Percentiles rank a stretch among this genome's conserved stretches.
phyloP scores from a whole-genome alignment of 2,113 vertebrate species.

The Eretmochelys imbricata region DNA sequence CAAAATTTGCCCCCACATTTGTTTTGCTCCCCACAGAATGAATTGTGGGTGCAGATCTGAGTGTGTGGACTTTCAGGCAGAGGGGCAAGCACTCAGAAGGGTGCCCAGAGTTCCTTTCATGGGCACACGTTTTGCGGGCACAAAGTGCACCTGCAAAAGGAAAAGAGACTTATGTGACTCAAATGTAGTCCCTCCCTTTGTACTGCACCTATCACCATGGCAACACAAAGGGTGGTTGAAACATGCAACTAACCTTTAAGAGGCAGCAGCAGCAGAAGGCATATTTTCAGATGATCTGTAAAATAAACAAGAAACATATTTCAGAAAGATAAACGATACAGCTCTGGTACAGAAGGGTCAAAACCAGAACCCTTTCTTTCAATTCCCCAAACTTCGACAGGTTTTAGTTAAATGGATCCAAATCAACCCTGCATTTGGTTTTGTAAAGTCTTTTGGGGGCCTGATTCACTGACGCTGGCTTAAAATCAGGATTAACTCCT shows the following conservation, averaged over 20 bases:
- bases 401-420: background rate
- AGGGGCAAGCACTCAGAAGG: constrained; percentile 12
- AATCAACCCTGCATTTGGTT: background rate
- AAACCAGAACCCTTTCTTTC: background rate
- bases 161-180: constrained; percentile 25
- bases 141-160: background rate
- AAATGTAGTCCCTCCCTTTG: constrained; percentile 25
- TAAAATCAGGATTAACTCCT: background rate
- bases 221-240: constrained; percentile 21
- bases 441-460: background rate
- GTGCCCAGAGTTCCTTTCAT: constrained; percentile 2
- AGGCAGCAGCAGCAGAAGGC: background rate
- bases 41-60: background rate
- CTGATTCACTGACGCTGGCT: background rate
- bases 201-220: constrained; percentile 20
- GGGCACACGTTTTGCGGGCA: background rate
- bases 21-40: background rate
- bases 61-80: background rate
- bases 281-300: background rate
- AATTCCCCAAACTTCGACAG: background rate
- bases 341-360: background rate
- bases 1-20: background rate
- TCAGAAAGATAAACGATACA: background rate
- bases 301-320: background rate
- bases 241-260: constrained; percentile 16